Conservation (phyloP, 2,888 invertebrate species). For the Malacosoma neustria region DNA sequence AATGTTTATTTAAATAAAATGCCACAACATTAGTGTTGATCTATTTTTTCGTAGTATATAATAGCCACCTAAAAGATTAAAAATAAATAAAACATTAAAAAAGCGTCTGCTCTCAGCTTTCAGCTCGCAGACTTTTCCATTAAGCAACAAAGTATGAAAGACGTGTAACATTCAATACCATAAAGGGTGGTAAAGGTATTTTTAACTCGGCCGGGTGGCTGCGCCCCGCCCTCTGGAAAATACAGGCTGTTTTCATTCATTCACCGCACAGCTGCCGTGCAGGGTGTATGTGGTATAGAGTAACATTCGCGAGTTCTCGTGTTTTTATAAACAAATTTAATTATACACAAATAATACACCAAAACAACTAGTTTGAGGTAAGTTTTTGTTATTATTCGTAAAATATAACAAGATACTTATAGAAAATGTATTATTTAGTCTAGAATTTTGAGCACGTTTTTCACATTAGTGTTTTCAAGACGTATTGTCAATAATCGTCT, state of each 20-base stretch:
- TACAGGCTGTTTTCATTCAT: constrained; percentile 61
- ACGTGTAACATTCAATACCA: neutral
- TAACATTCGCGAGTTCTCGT: constrained; percentile 33
- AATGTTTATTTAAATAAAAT: too few relatives aligned
- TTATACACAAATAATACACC: neutral
- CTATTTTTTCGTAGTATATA: too few relatives aligned
- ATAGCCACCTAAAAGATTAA: too few relatives aligned
- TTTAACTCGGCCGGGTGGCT: constrained; percentile 26
- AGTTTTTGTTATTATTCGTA: too few relatives aligned
- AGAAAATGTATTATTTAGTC: too few relatives aligned
- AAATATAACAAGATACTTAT: too few relatives aligned
- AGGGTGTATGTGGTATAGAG: constrained; percentile 21
- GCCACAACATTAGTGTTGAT: too few relatives aligned
- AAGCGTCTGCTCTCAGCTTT: too few relatives aligned
- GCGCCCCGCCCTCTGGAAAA: constrained; percentile 48
- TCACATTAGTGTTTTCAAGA: neutral
- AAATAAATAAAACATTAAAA: too few relatives aligned
- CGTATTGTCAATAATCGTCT: neutral
- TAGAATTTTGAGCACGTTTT: neutral
- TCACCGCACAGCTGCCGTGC: constrained; percentile 32
- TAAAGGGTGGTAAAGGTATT: constrained; percentile 11
- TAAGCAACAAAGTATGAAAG: constrained; percentile 26
- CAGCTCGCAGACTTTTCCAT: constrained; percentile 42
- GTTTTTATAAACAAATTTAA: constrained; percentile 31
- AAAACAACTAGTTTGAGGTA: neutral